Percentiles rank a stretch among this genome's conserved stretches.
Evolutionary conservation across 30 jellyfish, hydroid and myxozoan species (phyloP).

Genomic region (Turritopsis rubra): DNA sequence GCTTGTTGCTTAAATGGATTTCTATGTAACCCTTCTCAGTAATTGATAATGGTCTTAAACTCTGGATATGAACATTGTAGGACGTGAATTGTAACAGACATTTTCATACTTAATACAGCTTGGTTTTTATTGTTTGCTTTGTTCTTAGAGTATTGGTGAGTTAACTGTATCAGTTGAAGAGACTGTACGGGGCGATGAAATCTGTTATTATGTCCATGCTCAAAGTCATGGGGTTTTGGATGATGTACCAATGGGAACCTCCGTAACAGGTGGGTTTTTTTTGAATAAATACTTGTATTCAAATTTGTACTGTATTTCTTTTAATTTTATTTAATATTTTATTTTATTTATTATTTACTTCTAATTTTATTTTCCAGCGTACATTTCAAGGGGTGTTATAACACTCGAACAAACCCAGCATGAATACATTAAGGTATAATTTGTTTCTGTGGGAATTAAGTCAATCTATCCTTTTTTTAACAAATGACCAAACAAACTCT

Average conservation of each 20-base stretch:
- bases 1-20: no score
- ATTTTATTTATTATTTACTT: not conserved
- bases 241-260: slow-evolving; percentile 91
- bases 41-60: no score
- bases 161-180: slow-evolving; percentile 76
- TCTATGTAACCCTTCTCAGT: no score
- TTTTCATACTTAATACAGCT: not conserved
- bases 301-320: not conserved
- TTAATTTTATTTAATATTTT: not conserved
- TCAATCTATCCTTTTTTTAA: not conserved
- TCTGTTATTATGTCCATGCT: slow-evolving; percentile 94
- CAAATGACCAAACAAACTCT: no score
- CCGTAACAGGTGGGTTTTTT: slow-evolving; percentile 70
- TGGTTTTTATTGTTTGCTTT: not conserved
- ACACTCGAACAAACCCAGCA: slow-evolving; percentile 90
- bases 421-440: slow-evolving; percentile 78
- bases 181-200: slow-evolving; percentile 78
- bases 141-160: slow-evolving; percentile 87
- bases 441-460: not conserved
- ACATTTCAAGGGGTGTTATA: slow-evolving; percentile 82
- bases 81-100: no score
- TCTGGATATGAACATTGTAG: no score
- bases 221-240: slow-evolving; percentile 93
- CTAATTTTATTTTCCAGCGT: slow-evolving; percentile 40
- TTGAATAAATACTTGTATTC: not conserved